phyloP scores from a whole-genome alignment of 92 coral and sea anemone genomes.

The Siderastrea radians region DNA sequence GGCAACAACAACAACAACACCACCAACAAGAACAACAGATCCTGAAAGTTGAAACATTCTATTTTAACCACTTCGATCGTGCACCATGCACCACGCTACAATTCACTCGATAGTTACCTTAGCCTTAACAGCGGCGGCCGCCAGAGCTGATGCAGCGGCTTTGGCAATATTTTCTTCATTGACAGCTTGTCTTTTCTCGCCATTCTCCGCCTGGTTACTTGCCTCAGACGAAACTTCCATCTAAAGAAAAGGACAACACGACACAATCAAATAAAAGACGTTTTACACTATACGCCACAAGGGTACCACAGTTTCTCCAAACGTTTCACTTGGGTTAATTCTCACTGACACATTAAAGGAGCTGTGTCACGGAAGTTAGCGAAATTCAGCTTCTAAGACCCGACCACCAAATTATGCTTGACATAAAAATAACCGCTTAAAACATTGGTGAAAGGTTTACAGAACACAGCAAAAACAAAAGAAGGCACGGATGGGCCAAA shows the following conservation, averaged over 20 bases:
- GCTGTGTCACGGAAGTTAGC: no score
- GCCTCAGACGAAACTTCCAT: constrained; percentile 75
- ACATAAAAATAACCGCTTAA: no score
- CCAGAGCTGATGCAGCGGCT: constrained; percentile 97
- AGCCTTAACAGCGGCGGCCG: constrained; percentile 99
- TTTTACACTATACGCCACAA: no score
- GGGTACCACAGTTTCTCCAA: background rate
- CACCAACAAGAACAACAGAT: no score
- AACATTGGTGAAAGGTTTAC: no score
- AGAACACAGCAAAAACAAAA: no score
- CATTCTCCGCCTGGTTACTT: constrained; percentile 56
- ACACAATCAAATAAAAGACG: background rate
- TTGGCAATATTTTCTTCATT: constrained; percentile 95
- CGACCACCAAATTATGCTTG: no score
- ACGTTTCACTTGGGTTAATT: no score
- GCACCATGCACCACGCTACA: background rate
- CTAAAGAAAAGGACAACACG: constrained; percentile 8
- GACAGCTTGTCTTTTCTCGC: constrained; percentile 65
- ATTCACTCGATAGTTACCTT: constrained; percentile 64
- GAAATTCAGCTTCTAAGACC: background rate
- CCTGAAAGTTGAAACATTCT: no score
- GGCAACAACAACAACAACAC: no score
- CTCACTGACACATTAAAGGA: background rate
- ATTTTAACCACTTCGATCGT: no score
- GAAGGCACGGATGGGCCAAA: no score